A percentile compares a stretch with the other conserved stretches of the same genome.
phyloP scores from a whole-genome alignment of 2,113 vertebrate species.

The Microcebus ravelobensis region DNA sequence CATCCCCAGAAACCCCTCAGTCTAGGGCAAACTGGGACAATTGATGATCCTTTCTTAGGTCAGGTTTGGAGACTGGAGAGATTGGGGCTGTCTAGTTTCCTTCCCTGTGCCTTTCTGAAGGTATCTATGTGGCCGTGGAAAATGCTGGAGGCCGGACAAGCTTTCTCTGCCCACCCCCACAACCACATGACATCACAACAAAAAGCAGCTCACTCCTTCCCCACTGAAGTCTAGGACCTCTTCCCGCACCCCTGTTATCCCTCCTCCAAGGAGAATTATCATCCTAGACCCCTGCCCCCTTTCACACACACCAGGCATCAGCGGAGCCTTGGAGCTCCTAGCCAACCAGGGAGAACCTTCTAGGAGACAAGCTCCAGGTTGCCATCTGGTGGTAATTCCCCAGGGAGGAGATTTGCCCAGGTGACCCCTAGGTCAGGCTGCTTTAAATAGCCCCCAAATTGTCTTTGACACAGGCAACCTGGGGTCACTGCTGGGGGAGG shows the following conservation, averaged over 20 bases:
- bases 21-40: not conserved
- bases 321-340: not conserved
- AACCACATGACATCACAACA: not conserved
- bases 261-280: constrained; percentile 10
- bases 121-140: not conserved
- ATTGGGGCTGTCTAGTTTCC: not conserved
- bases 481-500: constrained; percentile 61
- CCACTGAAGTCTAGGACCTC: not conserved
- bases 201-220: not conserved
- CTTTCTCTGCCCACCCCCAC: not conserved
- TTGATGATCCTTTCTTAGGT: not conserved
- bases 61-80: not conserved
- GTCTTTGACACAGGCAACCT: constrained; percentile 82
- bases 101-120: not conserved
- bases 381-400: constrained; percentile 84
- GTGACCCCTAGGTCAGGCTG: constrained; percentile 90
- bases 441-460: constrained; percentile 92
- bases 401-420: constrained; percentile 82
- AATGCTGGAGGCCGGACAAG: not conserved
- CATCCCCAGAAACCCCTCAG: not conserved
- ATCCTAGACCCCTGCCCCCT: not conserved
- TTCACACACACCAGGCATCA: not conserved
- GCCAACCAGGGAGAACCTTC: not conserved
- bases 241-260: not conserved
- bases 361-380: constrained; percentile 70